Conservation (phyloP, 2,888 invertebrate genomes). For the Phrixothrix hirtus region DNA sequence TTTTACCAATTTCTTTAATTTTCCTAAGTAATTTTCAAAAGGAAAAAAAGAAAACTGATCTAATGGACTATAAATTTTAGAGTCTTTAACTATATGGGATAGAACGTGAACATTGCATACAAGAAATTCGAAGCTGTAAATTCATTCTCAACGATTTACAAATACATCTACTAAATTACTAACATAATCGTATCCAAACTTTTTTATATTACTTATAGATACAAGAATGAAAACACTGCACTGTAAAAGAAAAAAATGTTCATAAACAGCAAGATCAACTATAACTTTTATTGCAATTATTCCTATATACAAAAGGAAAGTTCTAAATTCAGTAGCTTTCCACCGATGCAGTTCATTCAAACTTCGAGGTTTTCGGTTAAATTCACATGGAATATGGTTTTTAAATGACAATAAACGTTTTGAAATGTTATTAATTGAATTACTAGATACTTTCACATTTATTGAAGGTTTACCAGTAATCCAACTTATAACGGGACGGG, state of each 20-base stretch:
- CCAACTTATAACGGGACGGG: too few species aligned
- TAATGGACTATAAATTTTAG: conserved; percentile 2
- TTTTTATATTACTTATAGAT: neutral
- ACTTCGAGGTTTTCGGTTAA: conserved; percentile 26
- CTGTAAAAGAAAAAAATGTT: conserved; percentile 20
- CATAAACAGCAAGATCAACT: conserved; percentile 13
- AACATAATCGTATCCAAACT: conserved; percentile 1
- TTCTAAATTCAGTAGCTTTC: conserved; percentile 31
- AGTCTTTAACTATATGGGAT: conserved; percentile 1
- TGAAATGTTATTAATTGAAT: neutral
- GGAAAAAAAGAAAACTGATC: conserved; percentile 9
- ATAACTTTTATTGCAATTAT: conserved; percentile 1
- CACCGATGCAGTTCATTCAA: conserved; percentile 25
- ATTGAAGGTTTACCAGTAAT: neutral
- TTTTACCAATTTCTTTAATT: conserved; percentile 17
- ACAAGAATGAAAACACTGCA: conserved; percentile 10
- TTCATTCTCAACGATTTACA: conserved; percentile 3
- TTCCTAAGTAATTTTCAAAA: conserved; percentile 38
- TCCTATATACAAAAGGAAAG: conserved; percentile 13
- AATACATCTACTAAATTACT: neutral
- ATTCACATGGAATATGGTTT: conserved; percentile 16
- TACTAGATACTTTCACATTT: neutral
- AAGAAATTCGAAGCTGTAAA: conserved; percentile 2
- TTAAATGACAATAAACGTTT: neutral
- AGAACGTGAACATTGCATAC: conserved; percentile 7